Conservation (phyloP, 2,888 invertebrate genomes). For the Pandemis heparana region DNA sequence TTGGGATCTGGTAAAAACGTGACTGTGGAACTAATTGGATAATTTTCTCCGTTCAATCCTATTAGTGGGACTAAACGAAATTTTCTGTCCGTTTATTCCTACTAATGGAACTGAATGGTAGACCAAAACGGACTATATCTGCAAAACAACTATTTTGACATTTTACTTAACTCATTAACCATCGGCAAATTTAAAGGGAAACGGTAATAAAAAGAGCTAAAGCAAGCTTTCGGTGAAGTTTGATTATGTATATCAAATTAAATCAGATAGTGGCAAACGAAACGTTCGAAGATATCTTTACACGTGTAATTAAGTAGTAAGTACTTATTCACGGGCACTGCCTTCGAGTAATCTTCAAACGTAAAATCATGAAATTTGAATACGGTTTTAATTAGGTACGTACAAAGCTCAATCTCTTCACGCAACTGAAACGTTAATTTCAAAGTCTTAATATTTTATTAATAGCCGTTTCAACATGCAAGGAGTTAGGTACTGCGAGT, state of each 20-base stretch:
- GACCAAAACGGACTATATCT: too few relatives aligned
- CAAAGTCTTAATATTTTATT: slow-evolving; percentile 4
- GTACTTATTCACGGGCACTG: background rate
- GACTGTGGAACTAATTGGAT: too few relatives aligned
- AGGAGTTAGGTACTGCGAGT: background rate
- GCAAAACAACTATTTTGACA: too few relatives aligned
- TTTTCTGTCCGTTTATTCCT: too few relatives aligned
- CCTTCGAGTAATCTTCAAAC: slow-evolving; percentile 2
- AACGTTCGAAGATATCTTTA: background rate
- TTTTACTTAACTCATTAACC: too few relatives aligned
- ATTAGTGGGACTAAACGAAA: too few relatives aligned
- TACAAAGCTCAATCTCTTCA: slow-evolving; percentile 14
- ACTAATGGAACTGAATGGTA: too few relatives aligned
- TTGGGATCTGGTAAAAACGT: too few relatives aligned
- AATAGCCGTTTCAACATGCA: background rate
- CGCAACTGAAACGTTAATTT: slow-evolving; percentile 8
- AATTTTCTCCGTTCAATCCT: too few relatives aligned
- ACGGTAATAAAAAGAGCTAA: too few relatives aligned
- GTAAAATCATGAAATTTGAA: slow-evolving; percentile 9
- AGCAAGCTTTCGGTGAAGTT: background rate
- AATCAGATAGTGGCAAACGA: background rate
- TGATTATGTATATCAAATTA: background rate
- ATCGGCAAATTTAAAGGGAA: too few relatives aligned
- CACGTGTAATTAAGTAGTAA: slow-evolving; percentile 5
- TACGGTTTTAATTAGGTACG: slow-evolving; percentile 13